These are phyloP conservation scores for Serinus canaria DNA, from an alignment of 2,113 vertebrate species.

Conservation along the genomic window DNA sequence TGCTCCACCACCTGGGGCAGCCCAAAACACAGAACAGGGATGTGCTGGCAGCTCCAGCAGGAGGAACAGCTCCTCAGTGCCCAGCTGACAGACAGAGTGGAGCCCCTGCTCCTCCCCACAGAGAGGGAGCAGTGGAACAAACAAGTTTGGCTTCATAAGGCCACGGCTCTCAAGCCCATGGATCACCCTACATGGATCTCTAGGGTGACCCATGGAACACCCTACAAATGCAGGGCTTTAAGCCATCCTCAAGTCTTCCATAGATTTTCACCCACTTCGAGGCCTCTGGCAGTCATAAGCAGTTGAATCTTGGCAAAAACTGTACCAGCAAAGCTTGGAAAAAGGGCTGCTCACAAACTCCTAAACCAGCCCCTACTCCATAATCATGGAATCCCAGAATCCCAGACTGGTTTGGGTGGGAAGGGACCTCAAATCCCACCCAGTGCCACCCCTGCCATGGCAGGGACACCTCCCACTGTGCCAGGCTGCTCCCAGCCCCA, in stretches of 20 bases:
- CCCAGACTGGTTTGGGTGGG: background rate
- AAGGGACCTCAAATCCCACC: accelerated
- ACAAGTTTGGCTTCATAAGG: background rate
- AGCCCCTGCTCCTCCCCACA: background rate
- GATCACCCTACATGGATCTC: background rate
- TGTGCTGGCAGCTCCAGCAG: accelerated
- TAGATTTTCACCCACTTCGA: background rate
- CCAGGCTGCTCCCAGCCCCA: background rate
- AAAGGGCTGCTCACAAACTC: background rate
- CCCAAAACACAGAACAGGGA: background rate
- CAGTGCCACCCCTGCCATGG: background rate
- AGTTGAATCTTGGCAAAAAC: background rate
- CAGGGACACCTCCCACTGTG: background rate
- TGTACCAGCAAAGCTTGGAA: background rate
- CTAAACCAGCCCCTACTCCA: background rate
- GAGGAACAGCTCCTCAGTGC: background rate
- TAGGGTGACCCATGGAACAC: background rate
- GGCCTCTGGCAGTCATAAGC: background rate
- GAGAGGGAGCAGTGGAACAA: background rate
- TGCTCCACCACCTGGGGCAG: slow-evolving; percentile 77
- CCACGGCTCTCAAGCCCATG: background rate
- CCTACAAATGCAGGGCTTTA: background rate
- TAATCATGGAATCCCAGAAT: background rate
- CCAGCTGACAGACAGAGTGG: background rate
- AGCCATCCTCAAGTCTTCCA: background rate